Evolutionary conservation across 2,888 invertebrate species (phyloP).

Genomic region (Cremastinae sp.): DNA sequence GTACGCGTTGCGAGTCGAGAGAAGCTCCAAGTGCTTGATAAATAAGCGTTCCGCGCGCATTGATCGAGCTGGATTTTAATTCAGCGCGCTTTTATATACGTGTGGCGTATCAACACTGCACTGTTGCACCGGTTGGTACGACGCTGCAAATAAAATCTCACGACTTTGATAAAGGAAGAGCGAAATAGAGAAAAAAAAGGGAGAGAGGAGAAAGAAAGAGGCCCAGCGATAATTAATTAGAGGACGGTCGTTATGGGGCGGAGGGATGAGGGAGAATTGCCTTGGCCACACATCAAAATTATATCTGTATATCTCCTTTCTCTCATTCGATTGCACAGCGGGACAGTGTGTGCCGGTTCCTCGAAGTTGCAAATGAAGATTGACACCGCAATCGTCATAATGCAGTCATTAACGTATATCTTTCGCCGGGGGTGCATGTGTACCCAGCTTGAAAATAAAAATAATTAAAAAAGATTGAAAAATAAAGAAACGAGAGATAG

Average conservation of each 20-base stretch:
- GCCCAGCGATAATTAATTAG: conserved; percentile 63
- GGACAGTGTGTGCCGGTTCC: conserved; percentile 58
- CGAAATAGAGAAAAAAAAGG: conserved; percentile 1
- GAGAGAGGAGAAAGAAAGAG: conserved; percentile 22
- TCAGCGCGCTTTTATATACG: conserved; percentile 17
- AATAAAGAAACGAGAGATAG: conserved; percentile 61
- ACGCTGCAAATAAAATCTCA: conserved; percentile 52
- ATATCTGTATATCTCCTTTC: conserved; percentile 25
- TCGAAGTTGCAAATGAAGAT: conserved; percentile 73
- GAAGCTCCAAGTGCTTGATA: conserved; percentile 35
- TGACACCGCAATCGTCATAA: conserved; percentile 75
- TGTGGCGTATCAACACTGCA: conserved; percentile 18
- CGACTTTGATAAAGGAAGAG: conserved; percentile 29
- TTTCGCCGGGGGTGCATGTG: conserved; percentile 26
- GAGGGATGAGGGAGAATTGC: conserved; percentile 49
- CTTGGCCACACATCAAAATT: conserved; percentile 25
- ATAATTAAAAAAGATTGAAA: conserved; percentile 10
- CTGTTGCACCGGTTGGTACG: conserved; percentile 41
- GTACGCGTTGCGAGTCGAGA: conserved; percentile 14
- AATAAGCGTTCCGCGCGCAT: conserved; percentile 41
- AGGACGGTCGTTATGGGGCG: conserved; percentile 58
- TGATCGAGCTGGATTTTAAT: conserved; percentile 50
- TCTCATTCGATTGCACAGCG: conserved; percentile 60
- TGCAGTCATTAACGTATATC: conserved; percentile 71
- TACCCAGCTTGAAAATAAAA: conserved; percentile 30